Conservation (phyloP, 2,888 invertebrate genomes). For the Ferdinandea cuprea region DNA sequence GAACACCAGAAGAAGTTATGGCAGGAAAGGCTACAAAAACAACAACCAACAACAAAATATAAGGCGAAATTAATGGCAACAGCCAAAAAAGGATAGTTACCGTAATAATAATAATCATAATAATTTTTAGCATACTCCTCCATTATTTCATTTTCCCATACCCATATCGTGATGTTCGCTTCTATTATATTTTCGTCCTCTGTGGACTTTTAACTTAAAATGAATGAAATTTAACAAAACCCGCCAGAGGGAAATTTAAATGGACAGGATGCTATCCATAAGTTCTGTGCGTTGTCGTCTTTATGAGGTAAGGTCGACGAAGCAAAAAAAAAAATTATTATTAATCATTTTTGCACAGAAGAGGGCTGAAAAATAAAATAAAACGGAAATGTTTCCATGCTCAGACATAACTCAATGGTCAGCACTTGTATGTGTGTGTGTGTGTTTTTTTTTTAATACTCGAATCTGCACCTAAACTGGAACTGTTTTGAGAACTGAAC, state of each 20-base stretch:
- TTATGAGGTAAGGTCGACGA: too few species aligned
- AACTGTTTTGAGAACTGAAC: conserved; percentile 37
- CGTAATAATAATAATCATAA: conserved; percentile 73
- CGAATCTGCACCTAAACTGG: conserved; percentile 12
- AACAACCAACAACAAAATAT: background rate
- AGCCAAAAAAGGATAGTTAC: conserved; percentile 71
- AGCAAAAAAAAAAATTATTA: conserved; percentile 18
- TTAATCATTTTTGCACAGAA: conserved; percentile 28
- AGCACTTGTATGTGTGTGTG: too few species aligned
- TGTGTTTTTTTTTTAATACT: conserved; percentile 39
- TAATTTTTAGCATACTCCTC: conserved; percentile 72
- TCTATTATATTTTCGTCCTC: conserved; percentile 28
- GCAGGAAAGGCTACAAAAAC: conserved; percentile 38
- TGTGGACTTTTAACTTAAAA: conserved; percentile 23
- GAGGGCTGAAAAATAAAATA: conserved; percentile 38
- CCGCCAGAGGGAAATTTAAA: conserved; percentile 31
- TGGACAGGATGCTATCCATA: conserved; percentile 40
- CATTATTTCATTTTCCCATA: conserved; percentile 58
- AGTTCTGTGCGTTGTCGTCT: conserved; percentile 10
- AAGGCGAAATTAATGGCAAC: conserved; percentile 59
- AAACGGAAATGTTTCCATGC: conserved; percentile 26
- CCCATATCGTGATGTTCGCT: background rate
- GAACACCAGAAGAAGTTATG: conserved; percentile 2
- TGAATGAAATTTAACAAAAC: conserved; percentile 41
- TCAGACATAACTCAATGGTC: conserved; percentile 32